Percentiles rank a stretch among this genome's conserved stretches.
phyloP scores from a whole-genome alignment of 2,888 invertebrate genomes.

The Antheraea yamamai region DNA sequence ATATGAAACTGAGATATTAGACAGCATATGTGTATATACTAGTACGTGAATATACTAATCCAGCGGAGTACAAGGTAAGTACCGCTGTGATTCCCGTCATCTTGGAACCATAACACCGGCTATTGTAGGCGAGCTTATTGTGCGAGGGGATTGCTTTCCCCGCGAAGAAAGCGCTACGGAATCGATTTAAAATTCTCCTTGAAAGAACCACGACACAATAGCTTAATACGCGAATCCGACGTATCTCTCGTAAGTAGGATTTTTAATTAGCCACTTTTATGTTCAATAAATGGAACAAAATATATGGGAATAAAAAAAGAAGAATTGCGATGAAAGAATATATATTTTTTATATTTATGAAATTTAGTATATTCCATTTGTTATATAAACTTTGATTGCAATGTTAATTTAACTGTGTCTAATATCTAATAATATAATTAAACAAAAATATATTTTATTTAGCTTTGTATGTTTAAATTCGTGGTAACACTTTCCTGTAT shows the following conservation, averaged over 20 bases:
- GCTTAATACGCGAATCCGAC: constrained; percentile 66
- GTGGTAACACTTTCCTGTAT: too few relatives aligned
- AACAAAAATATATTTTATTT: too few relatives aligned
- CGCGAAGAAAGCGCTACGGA: constrained; percentile 67
- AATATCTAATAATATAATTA: too few relatives aligned
- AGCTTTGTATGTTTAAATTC: too few relatives aligned
- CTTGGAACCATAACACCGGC: constrained; percentile 58
- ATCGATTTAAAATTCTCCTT: constrained; percentile 78
- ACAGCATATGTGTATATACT: constrained; percentile 40
- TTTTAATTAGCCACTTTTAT: constrained; percentile 43
- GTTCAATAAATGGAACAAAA: constrained; percentile 12
- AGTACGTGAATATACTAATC: constrained; percentile 72
- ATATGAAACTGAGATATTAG: constrained; percentile 26
- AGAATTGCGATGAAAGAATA: neutral
- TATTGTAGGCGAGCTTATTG: constrained; percentile 74
- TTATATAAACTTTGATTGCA: too few relatives aligned
- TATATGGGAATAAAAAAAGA: neutral
- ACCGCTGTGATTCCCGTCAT: constrained; percentile 65
- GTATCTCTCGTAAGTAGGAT: constrained; percentile 53
- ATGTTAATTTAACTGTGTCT: too few relatives aligned
- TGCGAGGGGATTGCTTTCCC: constrained; percentile 74
- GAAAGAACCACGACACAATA: constrained; percentile 71
- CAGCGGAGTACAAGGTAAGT: constrained; percentile 58
- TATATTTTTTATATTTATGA: neutral
- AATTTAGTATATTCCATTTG: neutral